Base-by-base conservation (phyloP, 2,113 vertebrate genomes). In the Paracanthobrama guichenoti region DNA sequence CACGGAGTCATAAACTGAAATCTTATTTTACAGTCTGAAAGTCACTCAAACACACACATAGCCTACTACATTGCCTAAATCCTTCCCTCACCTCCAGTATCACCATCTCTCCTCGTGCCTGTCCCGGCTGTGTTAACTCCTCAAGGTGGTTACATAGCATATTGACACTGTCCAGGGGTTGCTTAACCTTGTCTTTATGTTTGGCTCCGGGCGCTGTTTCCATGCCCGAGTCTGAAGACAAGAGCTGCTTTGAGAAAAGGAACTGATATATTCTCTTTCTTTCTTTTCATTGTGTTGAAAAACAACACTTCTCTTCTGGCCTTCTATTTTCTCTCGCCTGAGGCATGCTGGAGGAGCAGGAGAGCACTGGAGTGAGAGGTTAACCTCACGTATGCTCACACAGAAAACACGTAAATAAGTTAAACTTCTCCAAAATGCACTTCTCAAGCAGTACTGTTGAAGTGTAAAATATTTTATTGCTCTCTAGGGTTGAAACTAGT, bases 321-420 rank as follows among this genome's bases (percentile, higher is more conserved):
- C 81, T 88, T 88, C 88, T 62, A 44, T 66, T 64, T 88, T 89
- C 82, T 84, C 6, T 93, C 85, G 92, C 92, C 92, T 4, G 85
- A 84, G 91, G 92, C 93, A 84, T 84, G 91, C 90, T 89, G 87
- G 89, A 92, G 88, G 88, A 91, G 88, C 87, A 91, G 83, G 67
- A 90, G 88, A 85, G 87, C 88, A 60, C 76, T 87, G 67, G 86
- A 75, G 85, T 88, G 77, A 84, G 57, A 87, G 57, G 80, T 88
- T 90, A 90, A 89, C 88, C 89, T 87, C 81, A 88, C 84, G 84
- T 89, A 87, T 82, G 57, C 87, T n/a, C 42, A 75, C 35, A 44
- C 55, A 59, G 84, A 82, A n/a, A 64, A 22, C 22, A 60, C 8
- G 18, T 87, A 80, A 26, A 57, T 82, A 18, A 53, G 67, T 39